A percentile compares a stretch with the other conserved stretches of the same genome.
These are phyloP conservation scores for Tetramorium simillimum DNA, from an alignment of 1,140 invertebrate genomes.

Conservation along the genomic window DNA sequence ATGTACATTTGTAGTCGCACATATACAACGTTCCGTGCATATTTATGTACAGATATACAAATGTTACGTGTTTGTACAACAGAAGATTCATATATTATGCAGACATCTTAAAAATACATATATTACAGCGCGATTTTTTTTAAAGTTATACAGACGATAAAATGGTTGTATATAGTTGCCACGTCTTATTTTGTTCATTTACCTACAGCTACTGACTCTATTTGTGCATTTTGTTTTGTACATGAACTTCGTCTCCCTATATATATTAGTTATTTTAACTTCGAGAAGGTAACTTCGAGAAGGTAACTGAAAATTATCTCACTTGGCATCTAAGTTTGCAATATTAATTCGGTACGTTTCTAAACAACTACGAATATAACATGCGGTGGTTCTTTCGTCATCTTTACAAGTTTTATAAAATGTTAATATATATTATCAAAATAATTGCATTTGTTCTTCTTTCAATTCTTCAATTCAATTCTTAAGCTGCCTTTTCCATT, in stretches of 20 bases:
- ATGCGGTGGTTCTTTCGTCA: constrained; percentile 32
- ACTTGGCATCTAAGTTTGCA: constrained; percentile 11
- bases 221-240: constrained; percentile 73
- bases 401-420: constrained; percentile 17
- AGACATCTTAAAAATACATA: constrained; percentile 1
- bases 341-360: background rate
- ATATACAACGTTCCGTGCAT: constrained; percentile 24
- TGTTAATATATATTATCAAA: constrained; percentile 29
- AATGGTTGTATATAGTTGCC: background rate
- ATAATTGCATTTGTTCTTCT: constrained; percentile 21
- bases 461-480: no score
- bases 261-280: constrained; percentile 16
- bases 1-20: background rate
- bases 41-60: constrained; percentile 50
- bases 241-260: constrained; percentile 67
- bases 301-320: constrained; percentile 43
- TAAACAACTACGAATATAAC: constrained; percentile 16
- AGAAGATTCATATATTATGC: constrained; percentile 1
- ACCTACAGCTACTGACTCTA: constrained; percentile 43
- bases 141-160: constrained; percentile 8
- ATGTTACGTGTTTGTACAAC: constrained; percentile 36
- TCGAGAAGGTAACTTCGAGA: constrained; percentile 35
- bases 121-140: constrained; percentile 5
- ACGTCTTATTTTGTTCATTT: constrained; percentile 18
- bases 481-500: constrained; percentile 16